Conservation (phyloP, 53 echinoderm and acorn worm genomes). For the Stichopus horrens region DNA sequence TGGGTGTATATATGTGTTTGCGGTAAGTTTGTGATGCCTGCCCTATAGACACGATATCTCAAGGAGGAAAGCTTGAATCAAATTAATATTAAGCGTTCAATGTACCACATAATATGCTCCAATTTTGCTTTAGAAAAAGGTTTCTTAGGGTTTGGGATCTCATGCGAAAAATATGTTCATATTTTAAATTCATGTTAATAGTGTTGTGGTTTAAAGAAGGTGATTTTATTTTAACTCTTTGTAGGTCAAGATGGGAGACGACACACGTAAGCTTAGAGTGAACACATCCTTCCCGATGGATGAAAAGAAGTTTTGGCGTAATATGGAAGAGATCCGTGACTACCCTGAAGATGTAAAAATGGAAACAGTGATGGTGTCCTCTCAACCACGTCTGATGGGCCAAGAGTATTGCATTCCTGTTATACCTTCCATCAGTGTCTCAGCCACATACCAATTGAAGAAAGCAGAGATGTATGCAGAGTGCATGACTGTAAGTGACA, state of each 20-base stretch:
- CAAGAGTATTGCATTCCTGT: constrained; percentile 60
- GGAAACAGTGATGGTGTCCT: constrained; percentile 74
- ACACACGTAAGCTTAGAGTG: not conserved
- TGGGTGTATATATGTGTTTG: too few species aligned
- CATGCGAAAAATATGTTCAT: too few species aligned
- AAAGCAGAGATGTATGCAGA: constrained; percentile 60
- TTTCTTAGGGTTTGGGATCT: too few species aligned
- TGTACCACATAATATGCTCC: too few species aligned
- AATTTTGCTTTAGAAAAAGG: too few species aligned
- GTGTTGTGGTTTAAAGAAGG: too few species aligned
- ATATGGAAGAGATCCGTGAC: constrained; percentile 40
- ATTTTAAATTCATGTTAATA: too few species aligned
- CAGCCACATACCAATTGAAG: constrained; percentile 62
- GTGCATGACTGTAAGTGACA: constrained; percentile 48
- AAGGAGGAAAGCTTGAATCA: too few species aligned
- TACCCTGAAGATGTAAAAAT: constrained; percentile 43
- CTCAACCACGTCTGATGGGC: constrained; percentile 60
- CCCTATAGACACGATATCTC: too few species aligned
- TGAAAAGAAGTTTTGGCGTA: constrained; percentile 4
- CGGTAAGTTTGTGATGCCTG: too few species aligned
- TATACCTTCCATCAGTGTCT: constrained; percentile 76
- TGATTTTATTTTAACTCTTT: too few species aligned
- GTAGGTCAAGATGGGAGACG: constrained; percentile 20
- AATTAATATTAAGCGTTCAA: too few species aligned
- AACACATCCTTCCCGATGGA: constrained; percentile 11